Conservation (phyloP, 1,140 invertebrate species). For the Tetramorium alpestre region DNA sequence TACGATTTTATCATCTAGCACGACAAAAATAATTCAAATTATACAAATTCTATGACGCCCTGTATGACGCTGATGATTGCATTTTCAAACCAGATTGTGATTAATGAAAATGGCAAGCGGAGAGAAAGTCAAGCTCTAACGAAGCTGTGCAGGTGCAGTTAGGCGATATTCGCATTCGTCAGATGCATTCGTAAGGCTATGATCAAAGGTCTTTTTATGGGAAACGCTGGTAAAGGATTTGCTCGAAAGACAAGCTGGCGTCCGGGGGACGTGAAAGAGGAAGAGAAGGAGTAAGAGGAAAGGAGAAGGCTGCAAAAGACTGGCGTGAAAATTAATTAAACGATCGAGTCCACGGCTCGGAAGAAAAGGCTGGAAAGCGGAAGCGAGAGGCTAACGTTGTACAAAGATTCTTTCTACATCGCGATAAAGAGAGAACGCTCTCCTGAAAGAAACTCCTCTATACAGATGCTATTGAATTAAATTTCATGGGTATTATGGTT, state of each 20-base stretch:
- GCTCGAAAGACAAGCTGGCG: not conserved
- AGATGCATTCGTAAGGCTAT: not conserved
- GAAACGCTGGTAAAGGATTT: slow-evolving; percentile 19
- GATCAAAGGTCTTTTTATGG: slow-evolving; percentile 32
- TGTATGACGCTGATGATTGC: not conserved
- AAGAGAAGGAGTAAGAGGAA: not conserved
- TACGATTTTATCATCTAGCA: not conserved
- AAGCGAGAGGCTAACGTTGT: not conserved
- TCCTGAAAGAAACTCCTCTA: not conserved
- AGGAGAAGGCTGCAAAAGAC: not conserved
- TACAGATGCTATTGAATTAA: slow-evolving; percentile 7
- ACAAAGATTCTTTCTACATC: slow-evolving; percentile 16
- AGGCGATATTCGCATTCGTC: not conserved
- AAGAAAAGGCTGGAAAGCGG: slow-evolving; percentile 38
- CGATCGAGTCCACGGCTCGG: not conserved
- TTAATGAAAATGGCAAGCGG: not conserved
- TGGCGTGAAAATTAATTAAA: slow-evolving; percentile 60
- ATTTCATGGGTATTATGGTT: not conserved
- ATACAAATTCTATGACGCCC: not conserved
- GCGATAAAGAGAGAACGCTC: not conserved
- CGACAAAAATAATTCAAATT: not conserved
- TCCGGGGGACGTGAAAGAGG: not conserved
- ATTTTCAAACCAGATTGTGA: slow-evolving; percentile 12
- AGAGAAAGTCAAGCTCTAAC: not conserved
- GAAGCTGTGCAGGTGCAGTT: slow-evolving; percentile 8